Base-by-base conservation (phyloP, 2,797 vertebrate species). In the Octomys mimax region DNA sequence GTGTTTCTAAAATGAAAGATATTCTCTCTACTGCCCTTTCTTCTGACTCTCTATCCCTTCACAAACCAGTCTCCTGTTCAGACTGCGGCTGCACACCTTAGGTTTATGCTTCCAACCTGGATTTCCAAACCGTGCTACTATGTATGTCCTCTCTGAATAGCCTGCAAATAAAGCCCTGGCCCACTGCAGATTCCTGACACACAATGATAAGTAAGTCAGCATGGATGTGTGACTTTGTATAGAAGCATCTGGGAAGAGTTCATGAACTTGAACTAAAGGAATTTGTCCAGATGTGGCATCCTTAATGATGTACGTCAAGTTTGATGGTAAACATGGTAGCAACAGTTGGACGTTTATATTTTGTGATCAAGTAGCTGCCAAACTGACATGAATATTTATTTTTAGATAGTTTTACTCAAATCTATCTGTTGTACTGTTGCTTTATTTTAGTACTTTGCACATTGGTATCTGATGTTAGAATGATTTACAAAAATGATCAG, bases 311-410 rank as follows among this genome's bases (percentile, higher is more conserved):
- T 99, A 98, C 97, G 98, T 99, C 99, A 98, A 99, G 96, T 98
- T 98, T 98, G 97, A 98, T 98, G 98, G 96, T 99, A 99, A 99
- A 99, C 99, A 98, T 96, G 97, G 98, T 98, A 97, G 97, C 97
- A 97, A 97, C 99, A 98, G 99, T 99, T 98, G 98, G 99, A 98
- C 98, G 98, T 98, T 99, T 95, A 98, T 99, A 98, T 99, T 99
- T 98, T 98, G 98, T 99, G 98, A 99, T 98, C 98, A 98, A 98
- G 98, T 99, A 99, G 99, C 98, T 99, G 99, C 99, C 99, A 98
- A 98, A 97, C 97, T 98, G 96, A 98, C 98, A 98, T 98, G 98
- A 98, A 98, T 98, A 98, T 98, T 98, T 98, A 98, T 98, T 99
- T 98, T 96, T 97, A 98, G 97, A 98, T 98, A 97, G 97, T 97